Base-by-base conservation (phyloP, 2,797 vertebrate species). In the Gadopsis marmoratus region DNA sequence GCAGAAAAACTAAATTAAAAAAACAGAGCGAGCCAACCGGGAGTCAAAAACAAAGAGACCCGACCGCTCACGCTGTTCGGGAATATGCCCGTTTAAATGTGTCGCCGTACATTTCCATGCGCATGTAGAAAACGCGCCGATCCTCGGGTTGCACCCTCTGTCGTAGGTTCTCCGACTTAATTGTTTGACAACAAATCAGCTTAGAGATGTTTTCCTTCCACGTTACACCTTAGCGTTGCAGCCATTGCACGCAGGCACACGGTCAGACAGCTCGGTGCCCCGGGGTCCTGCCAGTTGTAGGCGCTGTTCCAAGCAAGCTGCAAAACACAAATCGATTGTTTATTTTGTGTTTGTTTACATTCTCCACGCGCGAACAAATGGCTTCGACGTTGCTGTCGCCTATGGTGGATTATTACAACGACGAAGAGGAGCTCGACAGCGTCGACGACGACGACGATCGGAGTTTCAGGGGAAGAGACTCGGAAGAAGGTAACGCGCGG, bases 401-500 rank as follows among this genome's bases (percentile, higher is more conserved):
- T 1, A 95, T 97, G 68, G 96, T 97, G 79, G 98, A 99, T 86
- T 98, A 97, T 91, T 99, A 97, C 82, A 98, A 98, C 0, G 98
- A 99, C 21, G 97, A 98, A 79, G 97, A 98, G 77, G 97, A 98
- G 48, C 96, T 98, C 39, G 97, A 97, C 74, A 97, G 97, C 76
- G 97, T 98, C 88, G 98, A 98, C 4, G 98, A 99, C 59, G 98
- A 99, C 67, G 98, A 98, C 41, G 97, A 98, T 74, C 96, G 97
- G 23, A 98, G 98, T 91, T 97, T 97, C 76, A 97, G 97, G 66
- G 97, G 96, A 39, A 96, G 97, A 79, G 98, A 99, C 83, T 99
- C 97, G 0, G 98, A 99, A 62, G 98, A 99, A 95, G 98, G 97
- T 97, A 92, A 76, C 62, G 75, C 33, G 53, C 68, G 41, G 75